Evolutionary conservation across 1,140 invertebrate species (phyloP), one percentile per base, ranked within the genome.

Genomic region (Calosoma granatense): DNA sequence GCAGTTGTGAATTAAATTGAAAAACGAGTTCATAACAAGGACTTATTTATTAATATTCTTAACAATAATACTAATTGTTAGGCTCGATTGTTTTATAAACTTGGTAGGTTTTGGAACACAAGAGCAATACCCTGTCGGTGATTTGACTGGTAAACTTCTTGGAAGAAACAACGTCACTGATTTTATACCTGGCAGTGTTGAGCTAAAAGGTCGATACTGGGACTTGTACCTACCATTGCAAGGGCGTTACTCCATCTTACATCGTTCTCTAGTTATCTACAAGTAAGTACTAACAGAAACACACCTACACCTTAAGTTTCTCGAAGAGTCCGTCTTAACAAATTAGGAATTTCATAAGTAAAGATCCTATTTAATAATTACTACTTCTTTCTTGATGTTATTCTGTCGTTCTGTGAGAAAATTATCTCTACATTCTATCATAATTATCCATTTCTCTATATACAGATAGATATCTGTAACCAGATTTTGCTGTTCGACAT

Each of bases 191-290:
- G 83, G 81, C 1, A 84, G 83, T 51, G 81, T 82, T 15, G 86
- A 87, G 70, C 72, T 88, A 2, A 85, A 74, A 62, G 86, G 85
- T 20, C 69, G 78, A 41, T 88, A 87, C 65, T 89, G 86, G 80
- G 94, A 98, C 71, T 79, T 84, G 2, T 94, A 87, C 73, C 74
- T 97, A 52, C 92, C 92, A 0, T 73, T 97, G 4, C 88, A 87
- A 67, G 93, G 93, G 0, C 68, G 71, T 0, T 70, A 89, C 61
- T 93, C 88, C 61, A 78, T 94, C 39, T 72, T 88, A 56, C 91
- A 94, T 55, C 73, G 93, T 63, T 85, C 90, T 39, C 67, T 97
- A 4, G 87, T 94, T 0, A 79, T 97, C 57, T 85, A 92, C 65
- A 87, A 85, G 79, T 88, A 78, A 71, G 67, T 65, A 22, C 41